A percentile compares a stretch with the other conserved stretches of the same genome.
Evolutionary conservation across 1,140 invertebrate genomes (phyloP).

Genomic region (Bombus cullumanus): DNA sequence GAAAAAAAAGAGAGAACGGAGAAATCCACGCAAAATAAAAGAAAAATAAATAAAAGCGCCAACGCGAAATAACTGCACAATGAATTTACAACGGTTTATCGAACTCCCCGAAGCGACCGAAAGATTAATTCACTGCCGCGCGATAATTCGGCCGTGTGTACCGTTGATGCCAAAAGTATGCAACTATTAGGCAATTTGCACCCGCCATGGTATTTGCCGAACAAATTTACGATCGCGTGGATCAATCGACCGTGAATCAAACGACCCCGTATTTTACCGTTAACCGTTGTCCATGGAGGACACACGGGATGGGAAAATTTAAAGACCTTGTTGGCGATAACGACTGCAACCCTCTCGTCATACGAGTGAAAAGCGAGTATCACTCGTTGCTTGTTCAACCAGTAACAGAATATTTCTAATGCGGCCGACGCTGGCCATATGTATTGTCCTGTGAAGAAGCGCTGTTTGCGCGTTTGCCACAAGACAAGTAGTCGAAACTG

Average conservation of each 20-base stretch:
- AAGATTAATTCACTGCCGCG: slow-evolving; percentile 34
- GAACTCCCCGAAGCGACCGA: slow-evolving; percentile 2
- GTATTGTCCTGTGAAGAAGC: not conserved
- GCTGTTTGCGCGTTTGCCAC: not conserved
- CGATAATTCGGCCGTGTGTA: slow-evolving; percentile 45
- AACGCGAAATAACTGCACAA: slow-evolving; percentile 39
- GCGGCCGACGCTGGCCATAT: no score
- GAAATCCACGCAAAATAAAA: not conserved
- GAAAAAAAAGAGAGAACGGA: not conserved
- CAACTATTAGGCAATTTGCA: slow-evolving; percentile 23
- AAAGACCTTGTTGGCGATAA: slow-evolving; percentile 36
- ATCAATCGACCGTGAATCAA: slow-evolving; percentile 58
- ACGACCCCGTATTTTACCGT: slow-evolving; percentile 38
- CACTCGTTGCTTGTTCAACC: slow-evolving; percentile 13
- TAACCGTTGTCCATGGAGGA: not conserved
- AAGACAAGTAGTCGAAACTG: not conserved
- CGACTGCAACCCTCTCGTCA: not conserved
- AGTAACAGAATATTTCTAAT: slow-evolving; percentile 1
- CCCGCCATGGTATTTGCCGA: not conserved
- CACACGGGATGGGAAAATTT: slow-evolving; percentile 15
- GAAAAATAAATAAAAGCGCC: slow-evolving; percentile 20
- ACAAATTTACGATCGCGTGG: slow-evolving; percentile 40
- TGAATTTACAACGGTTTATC: slow-evolving; percentile 48
- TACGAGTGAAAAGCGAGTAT: no score
- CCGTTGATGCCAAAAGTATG: slow-evolving; percentile 29